These are phyloP conservation scores for Petrocephalus zakoni DNA, from an alignment of 2,113 vertebrate species.

Conservation along the genomic window DNA sequence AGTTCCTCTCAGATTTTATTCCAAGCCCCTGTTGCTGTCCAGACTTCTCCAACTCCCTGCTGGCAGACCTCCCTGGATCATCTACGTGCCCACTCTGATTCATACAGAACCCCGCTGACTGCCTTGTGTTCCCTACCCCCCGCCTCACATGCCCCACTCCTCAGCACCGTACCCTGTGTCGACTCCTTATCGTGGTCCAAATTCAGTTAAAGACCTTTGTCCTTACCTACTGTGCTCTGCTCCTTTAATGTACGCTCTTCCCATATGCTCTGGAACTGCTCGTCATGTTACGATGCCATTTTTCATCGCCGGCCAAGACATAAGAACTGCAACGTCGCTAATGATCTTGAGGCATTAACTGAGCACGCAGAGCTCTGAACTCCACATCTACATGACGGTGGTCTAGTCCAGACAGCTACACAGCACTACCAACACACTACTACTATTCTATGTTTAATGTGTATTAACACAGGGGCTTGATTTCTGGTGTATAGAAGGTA, in stretches of 20 bases:
- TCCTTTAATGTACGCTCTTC: neutral
- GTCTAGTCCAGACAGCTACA: neutral
- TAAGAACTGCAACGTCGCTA: neutral
- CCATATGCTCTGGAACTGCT: neutral
- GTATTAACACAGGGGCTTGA: neutral
- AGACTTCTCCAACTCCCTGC: conserved; percentile 2
- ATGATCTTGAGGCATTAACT: neutral
- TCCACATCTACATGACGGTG: neutral
- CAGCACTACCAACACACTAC: no score
- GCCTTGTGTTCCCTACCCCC: neutral
- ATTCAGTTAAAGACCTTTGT: neutral
- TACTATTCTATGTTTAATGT: no score
- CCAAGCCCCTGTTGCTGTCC: neutral
- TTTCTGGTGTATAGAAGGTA: neutral
- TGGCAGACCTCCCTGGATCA: conserved; percentile 1
- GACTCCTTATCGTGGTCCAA: neutral
- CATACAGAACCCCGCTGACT: neutral
- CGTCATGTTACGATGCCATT: neutral
- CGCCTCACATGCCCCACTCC: neutral
- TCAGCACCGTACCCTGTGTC: neutral
- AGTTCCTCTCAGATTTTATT: conserved; percentile 6
- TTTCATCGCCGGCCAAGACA: neutral
- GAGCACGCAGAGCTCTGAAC: neutral
- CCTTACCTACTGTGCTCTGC: neutral
- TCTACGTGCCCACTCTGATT: neutral